A percentile compares a stretch with the other conserved stretches of the same genome.
These are phyloP conservation scores for Henricia sp. DNA, from an alignment of 53 echinoderm and acorn worm species.

Conservation along the genomic window DNA sequence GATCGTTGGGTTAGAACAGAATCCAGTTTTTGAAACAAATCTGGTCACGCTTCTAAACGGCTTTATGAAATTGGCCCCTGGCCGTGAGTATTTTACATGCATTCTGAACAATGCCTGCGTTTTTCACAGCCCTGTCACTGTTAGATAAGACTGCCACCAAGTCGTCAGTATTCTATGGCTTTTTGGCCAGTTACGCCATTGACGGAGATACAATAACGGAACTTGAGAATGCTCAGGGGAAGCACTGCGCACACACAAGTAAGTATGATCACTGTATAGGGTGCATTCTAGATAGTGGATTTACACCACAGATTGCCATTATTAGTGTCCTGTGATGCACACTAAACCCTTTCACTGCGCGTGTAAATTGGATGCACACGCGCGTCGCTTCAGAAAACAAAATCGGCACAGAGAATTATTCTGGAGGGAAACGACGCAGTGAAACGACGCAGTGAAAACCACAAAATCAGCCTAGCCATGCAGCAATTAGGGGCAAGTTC, in stretches of 20 bases:
- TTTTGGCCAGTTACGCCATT: not conserved
- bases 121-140: too few relatives aligned
- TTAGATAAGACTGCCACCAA: too few relatives aligned
- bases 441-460: too few relatives aligned
- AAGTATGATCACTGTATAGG: not conserved
- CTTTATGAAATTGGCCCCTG: too few relatives aligned
- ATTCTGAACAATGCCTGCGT: too few relatives aligned
- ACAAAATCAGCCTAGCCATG: too few relatives aligned
- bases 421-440: too few relatives aligned
- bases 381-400: not conserved
- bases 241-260: not conserved
- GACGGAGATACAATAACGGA: not conserved
- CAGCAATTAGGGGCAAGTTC: too few relatives aligned
- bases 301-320: not conserved
- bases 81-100: too few relatives aligned
- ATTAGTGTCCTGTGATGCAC: not conserved
- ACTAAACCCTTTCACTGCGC: not conserved
- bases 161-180: not conserved
- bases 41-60: too few relatives aligned
- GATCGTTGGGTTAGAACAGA: too few relatives aligned
- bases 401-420: not conserved
- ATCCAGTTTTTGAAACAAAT: too few relatives aligned
- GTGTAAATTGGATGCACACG: not conserved
- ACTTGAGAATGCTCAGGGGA: not conserved
- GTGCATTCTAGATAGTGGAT: not conserved